Evolutionary conservation across 2,113 vertebrate species (phyloP).

Genomic region (Azemiops feae): DNA sequence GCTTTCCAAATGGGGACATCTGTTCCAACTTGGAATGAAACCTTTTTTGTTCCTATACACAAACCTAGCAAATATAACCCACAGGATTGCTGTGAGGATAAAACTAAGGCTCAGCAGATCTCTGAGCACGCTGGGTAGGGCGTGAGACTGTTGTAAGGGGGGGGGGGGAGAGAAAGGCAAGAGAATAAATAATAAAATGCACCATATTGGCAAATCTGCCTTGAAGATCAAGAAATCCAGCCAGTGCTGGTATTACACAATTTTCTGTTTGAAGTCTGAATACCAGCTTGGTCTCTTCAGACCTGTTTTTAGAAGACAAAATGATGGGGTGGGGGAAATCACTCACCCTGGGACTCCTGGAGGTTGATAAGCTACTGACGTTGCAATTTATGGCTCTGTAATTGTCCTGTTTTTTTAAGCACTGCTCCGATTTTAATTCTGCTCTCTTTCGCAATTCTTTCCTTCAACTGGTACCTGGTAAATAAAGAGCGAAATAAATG

Average conservation of each 20-base stretch:
- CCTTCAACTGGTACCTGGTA: not conserved
- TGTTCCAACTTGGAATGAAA: not conserved
- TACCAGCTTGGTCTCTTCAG: not conserved
- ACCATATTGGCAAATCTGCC: not conserved
- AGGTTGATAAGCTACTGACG: not conserved
- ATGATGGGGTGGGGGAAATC: not conserved
- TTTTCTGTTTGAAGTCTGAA: not conserved
- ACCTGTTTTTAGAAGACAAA: not conserved
- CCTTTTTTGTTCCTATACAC: not conserved
- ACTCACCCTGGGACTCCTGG: no score
- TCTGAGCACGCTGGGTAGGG: not conserved
- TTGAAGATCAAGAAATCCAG: not conserved
- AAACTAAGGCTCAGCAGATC: not conserved
- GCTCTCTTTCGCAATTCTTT: not conserved
- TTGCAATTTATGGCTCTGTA: not conserved
- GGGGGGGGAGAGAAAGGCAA: not conserved
- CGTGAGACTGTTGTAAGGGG: not conserved
- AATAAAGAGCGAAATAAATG: not conserved
- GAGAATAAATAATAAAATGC: not conserved
- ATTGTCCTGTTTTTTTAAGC: not conserved
- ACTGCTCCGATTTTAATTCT: not conserved
- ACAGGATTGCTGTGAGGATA: not conserved
- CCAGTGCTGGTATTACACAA: not conserved
- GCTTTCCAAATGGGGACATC: not conserved
- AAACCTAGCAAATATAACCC: not conserved